phyloP scores from a whole-genome alignment of 2,113 vertebrate genomes.

The Podarcis muralis region DNA sequence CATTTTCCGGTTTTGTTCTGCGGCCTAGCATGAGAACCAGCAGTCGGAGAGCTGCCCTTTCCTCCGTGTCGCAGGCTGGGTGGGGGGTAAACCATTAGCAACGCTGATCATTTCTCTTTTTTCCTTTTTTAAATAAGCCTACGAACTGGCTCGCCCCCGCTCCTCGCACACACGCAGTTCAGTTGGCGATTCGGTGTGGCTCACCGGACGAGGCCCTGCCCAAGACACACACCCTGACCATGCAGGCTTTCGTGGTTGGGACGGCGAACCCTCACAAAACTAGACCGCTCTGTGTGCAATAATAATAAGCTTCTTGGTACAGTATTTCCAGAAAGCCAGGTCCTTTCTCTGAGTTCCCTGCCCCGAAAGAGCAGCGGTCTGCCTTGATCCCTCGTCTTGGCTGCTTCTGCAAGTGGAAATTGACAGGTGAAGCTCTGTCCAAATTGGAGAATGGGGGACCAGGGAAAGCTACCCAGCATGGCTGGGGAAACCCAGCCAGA shows the following conservation, averaged over 20 bases:
- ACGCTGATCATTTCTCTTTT: not conserved
- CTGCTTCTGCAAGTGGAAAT: not conserved
- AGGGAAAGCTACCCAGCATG: no score
- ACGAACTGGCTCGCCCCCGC: not conserved
- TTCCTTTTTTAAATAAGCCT: not conserved
- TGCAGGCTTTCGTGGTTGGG: not conserved
- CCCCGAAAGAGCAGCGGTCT: not conserved
- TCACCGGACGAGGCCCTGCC: not conserved
- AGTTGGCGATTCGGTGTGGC: not conserved
- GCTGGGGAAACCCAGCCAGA: no score
- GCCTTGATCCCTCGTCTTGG: not conserved
- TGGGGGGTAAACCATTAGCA: not conserved
- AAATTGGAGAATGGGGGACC: no score
- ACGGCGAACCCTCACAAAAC: not conserved
- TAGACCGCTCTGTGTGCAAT: not conserved
- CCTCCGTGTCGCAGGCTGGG: not conserved
- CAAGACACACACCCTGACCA: constrained; percentile 7
- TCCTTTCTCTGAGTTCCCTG: not conserved
- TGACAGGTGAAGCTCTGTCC: not conserved
- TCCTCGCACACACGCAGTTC: not conserved
- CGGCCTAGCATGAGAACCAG: not conserved
- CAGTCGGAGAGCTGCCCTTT: not conserved
- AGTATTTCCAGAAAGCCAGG: not conserved
- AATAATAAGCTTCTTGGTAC: not conserved
- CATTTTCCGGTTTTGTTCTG: not conserved